phyloP scores from a whole-genome alignment of 2,888 invertebrate species.

The Aphrophora alni region DNA sequence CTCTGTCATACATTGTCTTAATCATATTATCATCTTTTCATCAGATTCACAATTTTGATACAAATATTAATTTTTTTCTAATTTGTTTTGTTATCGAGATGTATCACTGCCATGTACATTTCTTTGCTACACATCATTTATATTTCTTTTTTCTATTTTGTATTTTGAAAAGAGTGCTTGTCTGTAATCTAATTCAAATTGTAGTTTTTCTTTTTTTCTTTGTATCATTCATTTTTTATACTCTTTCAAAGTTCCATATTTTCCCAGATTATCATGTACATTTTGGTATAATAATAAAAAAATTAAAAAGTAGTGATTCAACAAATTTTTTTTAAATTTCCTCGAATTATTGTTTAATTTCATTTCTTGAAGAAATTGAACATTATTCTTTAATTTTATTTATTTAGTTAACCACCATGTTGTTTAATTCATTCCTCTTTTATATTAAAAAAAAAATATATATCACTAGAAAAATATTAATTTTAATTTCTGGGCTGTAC shows the following conservation, averaged over 20 bases:
- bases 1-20: background rate
- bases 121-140: background rate
- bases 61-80: too few species aligned
- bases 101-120: background rate
- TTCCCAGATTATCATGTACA: constrained; percentile 1
- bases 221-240: background rate
- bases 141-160: background rate
- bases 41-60: background rate
- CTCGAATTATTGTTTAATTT: too few species aligned
- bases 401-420: too few species aligned
- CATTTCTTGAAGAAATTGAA: too few species aligned
- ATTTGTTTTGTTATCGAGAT: background rate
- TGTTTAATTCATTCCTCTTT: too few species aligned
- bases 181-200: background rate
- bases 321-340: too few species aligned
- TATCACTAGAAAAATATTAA: too few species aligned
- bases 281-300: constrained; percentile 2
- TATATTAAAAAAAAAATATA: too few species aligned
- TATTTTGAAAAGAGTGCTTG: background rate
- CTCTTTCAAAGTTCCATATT: background rate
- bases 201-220: background rate
- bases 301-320: background rate
- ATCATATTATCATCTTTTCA: background rate
- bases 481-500: too few species aligned
- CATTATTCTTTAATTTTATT: too few species aligned